phyloP scores from a whole-genome alignment of 2,888 invertebrate genomes.

The Timandra comae region DNA sequence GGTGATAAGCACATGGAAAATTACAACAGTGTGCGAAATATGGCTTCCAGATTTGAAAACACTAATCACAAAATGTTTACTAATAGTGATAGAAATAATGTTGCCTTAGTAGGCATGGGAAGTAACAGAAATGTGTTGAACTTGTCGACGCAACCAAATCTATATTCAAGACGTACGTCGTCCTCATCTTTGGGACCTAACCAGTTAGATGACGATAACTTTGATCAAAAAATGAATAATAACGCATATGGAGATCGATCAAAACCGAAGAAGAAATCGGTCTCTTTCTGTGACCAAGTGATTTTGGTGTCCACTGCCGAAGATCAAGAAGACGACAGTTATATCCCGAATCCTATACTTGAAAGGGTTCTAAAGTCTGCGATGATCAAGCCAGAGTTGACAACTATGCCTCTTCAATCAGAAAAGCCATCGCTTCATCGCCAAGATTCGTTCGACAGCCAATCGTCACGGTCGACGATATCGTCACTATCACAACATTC shows the following conservation, averaged over 20 bases:
- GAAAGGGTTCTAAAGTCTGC: constrained; percentile 90
- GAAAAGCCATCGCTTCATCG: constrained; percentile 67
- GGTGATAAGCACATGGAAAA: constrained; percentile 33
- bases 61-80: constrained; percentile 37
- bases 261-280: constrained; percentile 91
- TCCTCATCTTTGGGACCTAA: constrained; percentile 64
- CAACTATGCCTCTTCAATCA: constrained; percentile 66
- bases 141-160: constrained; percentile 57
- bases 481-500: constrained; percentile 67
- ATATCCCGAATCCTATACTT: constrained; percentile 93
- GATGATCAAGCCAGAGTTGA: constrained; percentile 82
- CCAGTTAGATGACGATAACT: constrained; percentile 58
- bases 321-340: constrained; percentile 92
- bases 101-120: constrained; percentile 60
- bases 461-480: constrained; percentile 70
- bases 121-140: constrained; percentile 67
- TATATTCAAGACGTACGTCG: constrained; percentile 55
- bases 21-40: constrained; percentile 81
- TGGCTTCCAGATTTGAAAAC: constrained; percentile 88
- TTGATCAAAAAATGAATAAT: constrained; percentile 48
- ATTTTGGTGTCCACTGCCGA: constrained; percentile 94
- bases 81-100: constrained; percentile 55
- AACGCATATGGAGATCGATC: constrained; percentile 68
- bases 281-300: constrained; percentile 96
- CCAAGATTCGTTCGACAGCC: constrained; percentile 71